Conservation (phyloP, 2,797 vertebrate species). For the Cynodonichthys magdalenae region DNA sequence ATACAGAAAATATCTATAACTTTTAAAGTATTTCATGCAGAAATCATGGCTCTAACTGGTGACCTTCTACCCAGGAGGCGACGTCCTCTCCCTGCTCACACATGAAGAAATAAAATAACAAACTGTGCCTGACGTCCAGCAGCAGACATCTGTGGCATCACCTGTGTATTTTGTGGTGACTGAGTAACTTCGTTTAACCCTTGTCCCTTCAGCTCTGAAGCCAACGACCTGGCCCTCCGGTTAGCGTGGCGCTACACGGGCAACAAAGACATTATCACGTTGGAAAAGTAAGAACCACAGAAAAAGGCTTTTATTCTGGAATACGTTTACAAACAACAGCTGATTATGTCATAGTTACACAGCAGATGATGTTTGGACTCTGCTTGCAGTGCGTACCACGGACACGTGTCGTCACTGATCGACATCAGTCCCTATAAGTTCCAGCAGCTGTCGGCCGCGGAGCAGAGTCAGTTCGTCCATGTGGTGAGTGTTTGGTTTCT, state of each 20-base stretch:
- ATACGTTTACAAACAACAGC: too few species aligned
- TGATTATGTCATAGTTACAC: too few species aligned
- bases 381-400: conserved; percentile 92
- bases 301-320: not conserved
- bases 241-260: conserved; percentile 89
- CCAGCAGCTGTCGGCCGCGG: conserved; percentile 83
- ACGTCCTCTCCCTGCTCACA: not conserved
- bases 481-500: conserved; percentile 87
- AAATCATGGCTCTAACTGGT: not conserved
- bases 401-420: conserved; percentile 94
- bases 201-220: conserved; percentile 89
- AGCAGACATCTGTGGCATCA: conserved; percentile 2
- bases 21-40: too few species aligned
- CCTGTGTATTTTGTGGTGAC: conserved; percentile 78
- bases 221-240: conserved; percentile 95
- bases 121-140: conserved; percentile 5
- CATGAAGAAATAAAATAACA: conserved; percentile 19
- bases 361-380: not conserved
- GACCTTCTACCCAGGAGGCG: not conserved
- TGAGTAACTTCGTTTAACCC: conserved; percentile 69
- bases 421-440: conserved; percentile 99
- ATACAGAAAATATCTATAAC: too few species aligned
- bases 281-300: conserved; percentile 89
- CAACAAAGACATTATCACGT: conserved; percentile 91
- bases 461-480: conserved; percentile 89